Conservation (phyloP, 1,140 invertebrate species). For the Planococcus citri region DNA sequence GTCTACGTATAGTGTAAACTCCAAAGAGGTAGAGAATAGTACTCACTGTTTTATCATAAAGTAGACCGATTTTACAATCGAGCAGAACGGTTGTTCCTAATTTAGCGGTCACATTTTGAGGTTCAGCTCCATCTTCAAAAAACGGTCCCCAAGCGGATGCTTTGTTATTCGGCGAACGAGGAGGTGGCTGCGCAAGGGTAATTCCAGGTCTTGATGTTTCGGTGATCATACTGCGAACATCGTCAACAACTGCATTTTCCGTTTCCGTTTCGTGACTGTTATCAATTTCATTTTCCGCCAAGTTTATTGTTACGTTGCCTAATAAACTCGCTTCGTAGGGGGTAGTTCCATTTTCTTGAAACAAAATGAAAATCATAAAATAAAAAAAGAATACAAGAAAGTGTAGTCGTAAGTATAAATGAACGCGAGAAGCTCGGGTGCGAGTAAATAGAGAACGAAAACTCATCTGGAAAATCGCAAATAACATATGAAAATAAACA, state of each 20-base stretch:
- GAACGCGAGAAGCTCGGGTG: not conserved
- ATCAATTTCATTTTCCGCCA: conserved; percentile 15
- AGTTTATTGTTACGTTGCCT: conserved; percentile 6
- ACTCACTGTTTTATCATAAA: conserved; percentile 33
- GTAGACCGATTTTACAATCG: conserved; percentile 32
- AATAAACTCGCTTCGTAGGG: not conserved
- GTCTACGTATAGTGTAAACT: no score
- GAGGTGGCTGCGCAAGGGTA: conserved; percentile 1
- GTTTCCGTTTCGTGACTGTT: conserved; percentile 8
- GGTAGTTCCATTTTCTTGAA: conserved; percentile 16
- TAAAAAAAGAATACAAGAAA: not conserved
- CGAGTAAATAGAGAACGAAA: not conserved
- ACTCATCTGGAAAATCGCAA: not conserved
- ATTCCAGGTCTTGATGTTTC: conserved; percentile 13
- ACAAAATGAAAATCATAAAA: not conserved
- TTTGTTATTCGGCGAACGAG: not conserved
- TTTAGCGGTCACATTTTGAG: conserved; percentile 29
- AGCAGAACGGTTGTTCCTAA: conserved; percentile 31
- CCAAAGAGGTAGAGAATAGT: not conserved
- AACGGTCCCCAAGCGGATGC: conserved; percentile 30
- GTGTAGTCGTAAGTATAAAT: not conserved
- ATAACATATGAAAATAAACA: not conserved
- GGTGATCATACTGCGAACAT: not conserved
- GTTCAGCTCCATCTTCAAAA: conserved; percentile 31
- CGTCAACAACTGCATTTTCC: not conserved